Percentiles rank a stretch among this genome's conserved stretches.
phyloP scores from a whole-genome alignment of 2,113 vertebrate genomes.

The Empidonax traillii region DNA sequence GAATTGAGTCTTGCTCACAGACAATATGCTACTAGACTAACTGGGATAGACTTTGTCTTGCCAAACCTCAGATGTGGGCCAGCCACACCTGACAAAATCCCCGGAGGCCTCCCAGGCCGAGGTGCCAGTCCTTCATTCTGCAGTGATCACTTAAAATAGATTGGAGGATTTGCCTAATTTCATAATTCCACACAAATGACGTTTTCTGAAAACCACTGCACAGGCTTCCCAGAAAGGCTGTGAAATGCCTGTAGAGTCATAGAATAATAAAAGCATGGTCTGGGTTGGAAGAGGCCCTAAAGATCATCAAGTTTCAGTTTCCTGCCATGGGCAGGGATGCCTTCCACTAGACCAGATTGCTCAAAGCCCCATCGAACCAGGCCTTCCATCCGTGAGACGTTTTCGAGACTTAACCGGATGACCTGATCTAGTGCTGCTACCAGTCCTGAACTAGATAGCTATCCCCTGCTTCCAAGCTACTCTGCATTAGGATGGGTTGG shows the following conservation, averaged over 20 bases:
- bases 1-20: background rate
- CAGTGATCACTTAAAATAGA: background rate
- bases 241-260: background rate
- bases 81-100: background rate
- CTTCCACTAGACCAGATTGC: background rate
- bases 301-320: background rate
- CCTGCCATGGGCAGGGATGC: background rate
- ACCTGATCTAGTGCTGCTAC: background rate
- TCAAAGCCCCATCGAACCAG: background rate
- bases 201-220: background rate
- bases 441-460: background rate
- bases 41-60: background rate
- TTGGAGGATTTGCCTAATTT: background rate
- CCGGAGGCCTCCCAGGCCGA: background rate
- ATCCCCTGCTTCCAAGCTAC: background rate
- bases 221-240: background rate
- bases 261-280: background rate
- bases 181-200: background rate
- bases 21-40: background rate
- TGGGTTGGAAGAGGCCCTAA: background rate
- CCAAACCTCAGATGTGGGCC: background rate
- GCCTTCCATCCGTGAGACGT: background rate
- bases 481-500: background rate
- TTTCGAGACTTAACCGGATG: background rate
- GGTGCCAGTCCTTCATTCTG: background rate